Percentiles rank a stretch among this genome's conserved stretches.
These are phyloP conservation scores for Toxostoma redivivum DNA, from an alignment of 2,113 vertebrate genomes.

Conservation along the genomic window DNA sequence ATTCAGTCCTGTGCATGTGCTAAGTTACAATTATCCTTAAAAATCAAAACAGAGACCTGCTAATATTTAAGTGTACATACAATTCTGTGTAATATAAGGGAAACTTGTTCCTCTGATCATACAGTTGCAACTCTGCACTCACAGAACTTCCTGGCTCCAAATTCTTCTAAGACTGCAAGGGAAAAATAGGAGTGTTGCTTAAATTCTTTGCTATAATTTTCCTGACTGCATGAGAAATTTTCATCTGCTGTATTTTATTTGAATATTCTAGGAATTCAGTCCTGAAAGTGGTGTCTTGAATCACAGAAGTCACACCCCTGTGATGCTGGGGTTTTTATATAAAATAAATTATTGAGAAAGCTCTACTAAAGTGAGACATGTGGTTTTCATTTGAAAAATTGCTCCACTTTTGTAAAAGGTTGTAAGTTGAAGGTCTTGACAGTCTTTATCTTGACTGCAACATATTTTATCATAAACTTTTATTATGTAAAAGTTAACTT, in stretches of 20 bases:
- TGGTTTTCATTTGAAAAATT: neutral
- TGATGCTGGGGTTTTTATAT: neutral
- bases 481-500: neutral
- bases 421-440: neutral
- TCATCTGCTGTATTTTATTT: neutral
- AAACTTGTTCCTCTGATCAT: neutral
- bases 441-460: neutral
- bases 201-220: neutral
- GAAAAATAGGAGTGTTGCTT: neutral
- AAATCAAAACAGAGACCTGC: neutral
- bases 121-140: neutral
- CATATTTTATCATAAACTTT: neutral
- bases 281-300: neutral
- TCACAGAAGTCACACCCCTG: accelerated
- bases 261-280: constrained; percentile 19
- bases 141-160: neutral
- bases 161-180: neutral
- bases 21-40: neutral
- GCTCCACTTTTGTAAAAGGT: neutral
- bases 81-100: neutral
- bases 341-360: neutral
- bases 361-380: neutral
- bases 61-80: neutral
- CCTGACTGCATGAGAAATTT: constrained; percentile 19
- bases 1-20: neutral